Conservation (phyloP, 2,888 invertebrate species). For the Epinotia ramella region DNA sequence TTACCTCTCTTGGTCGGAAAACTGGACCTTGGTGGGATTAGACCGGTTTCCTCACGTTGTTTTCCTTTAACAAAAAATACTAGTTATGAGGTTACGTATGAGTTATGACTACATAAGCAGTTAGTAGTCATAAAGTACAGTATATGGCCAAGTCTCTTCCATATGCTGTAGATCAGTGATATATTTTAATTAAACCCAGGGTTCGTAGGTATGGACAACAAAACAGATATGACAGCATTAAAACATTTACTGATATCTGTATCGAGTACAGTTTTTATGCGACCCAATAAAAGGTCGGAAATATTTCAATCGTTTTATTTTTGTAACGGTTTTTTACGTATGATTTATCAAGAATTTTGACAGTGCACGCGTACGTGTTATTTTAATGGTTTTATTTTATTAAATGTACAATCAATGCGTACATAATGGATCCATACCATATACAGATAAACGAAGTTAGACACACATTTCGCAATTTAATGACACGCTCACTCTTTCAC, state of each 20-base stretch:
- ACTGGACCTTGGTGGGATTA: too few relatives aligned
- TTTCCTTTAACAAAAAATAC: not conserved
- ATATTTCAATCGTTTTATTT: conserved; percentile 19
- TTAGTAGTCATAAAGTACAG: too few relatives aligned
- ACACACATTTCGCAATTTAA: not conserved
- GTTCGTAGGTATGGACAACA: conserved; percentile 11
- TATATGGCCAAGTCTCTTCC: not conserved
- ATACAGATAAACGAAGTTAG: too few relatives aligned
- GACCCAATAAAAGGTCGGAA: conserved; percentile 4
- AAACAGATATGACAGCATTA: conserved; percentile 28
- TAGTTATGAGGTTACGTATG: too few relatives aligned
- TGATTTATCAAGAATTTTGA: not conserved
- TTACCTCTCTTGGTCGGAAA: too few relatives aligned
- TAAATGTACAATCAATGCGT: not conserved
- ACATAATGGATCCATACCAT: too few relatives aligned
- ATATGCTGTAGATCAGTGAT: not conserved
- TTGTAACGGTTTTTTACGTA: conserved; percentile 1
- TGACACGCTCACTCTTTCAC: not conserved
- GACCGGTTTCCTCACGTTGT: too few relatives aligned
- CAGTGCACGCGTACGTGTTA: not conserved
- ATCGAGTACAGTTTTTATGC: conserved; percentile 6
- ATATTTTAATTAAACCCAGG: conserved; percentile 38
- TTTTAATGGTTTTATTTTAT: not conserved
- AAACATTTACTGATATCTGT: conserved; percentile 20
- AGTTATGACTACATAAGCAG: not conserved